Evolutionary conservation across 2,888 invertebrate species (phyloP).

Genomic region (Diadromus collaris): DNA sequence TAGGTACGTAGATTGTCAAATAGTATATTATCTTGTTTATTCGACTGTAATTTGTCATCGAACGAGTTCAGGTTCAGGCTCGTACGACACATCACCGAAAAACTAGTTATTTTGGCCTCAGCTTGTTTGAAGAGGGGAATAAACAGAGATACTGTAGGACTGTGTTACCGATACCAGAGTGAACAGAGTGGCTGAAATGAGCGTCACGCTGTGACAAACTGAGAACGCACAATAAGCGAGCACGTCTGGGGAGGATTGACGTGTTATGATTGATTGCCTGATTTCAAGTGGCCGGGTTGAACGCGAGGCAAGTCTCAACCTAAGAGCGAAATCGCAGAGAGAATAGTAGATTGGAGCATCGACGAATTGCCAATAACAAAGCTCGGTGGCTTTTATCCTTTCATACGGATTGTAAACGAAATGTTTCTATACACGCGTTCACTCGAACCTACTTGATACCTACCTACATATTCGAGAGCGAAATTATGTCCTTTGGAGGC

Average conservation of each 20-base stretch:
- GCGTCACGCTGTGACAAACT: conserved; percentile 4
- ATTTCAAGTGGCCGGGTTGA: conserved; percentile 22
- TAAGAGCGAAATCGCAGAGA: conserved; percentile 7
- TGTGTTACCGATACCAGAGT: background rate
- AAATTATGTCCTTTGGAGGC: background rate
- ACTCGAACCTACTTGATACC: conserved; percentile 8
- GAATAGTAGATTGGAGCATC: conserved; percentile 31
- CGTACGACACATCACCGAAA: too few species aligned
- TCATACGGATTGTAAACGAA: background rate
- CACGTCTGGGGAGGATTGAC: conserved; percentile 27
- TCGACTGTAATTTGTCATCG: too few species aligned
- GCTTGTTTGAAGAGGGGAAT: too few species aligned
- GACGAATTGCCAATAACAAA: conserved; percentile 31
- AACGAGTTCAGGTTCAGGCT: too few species aligned
- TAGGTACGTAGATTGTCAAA: too few species aligned
- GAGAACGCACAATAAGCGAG: background rate
- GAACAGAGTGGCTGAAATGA: conserved; percentile 14
- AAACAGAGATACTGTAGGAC: background rate
- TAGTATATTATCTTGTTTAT: too few species aligned
- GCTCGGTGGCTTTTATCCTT: background rate
- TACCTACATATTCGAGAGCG: background rate
- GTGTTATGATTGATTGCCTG: conserved; percentile 43
- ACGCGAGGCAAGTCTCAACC: background rate
- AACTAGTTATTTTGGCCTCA: too few species aligned
- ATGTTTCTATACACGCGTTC: background rate